A percentile compares a stretch with the other conserved stretches of the same genome.
Evolutionary conservation across 2,888 invertebrate genomes (phyloP).

Genomic region (Cordylochernes scorpioides): DNA sequence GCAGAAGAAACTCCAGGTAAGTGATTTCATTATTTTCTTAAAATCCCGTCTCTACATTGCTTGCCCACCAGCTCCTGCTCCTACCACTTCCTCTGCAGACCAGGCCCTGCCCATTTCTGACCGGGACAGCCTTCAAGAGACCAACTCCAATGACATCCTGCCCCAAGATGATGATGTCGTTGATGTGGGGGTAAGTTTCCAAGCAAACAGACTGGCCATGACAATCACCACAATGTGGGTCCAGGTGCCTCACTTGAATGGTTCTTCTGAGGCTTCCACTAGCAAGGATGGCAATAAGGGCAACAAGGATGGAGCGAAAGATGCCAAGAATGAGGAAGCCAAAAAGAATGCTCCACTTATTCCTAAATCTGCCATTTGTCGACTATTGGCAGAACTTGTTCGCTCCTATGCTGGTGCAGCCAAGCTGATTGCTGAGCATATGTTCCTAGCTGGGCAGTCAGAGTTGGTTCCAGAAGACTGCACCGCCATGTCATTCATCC

Average conservation of each 20-base stretch:
- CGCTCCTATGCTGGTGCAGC: conserved; percentile 49
- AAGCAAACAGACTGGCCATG: background rate
- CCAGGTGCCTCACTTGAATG: too few relatives aligned
- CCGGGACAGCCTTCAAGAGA: conserved; percentile 10
- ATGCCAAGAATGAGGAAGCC: conserved; percentile 20
- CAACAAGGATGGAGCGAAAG: conserved; percentile 10
- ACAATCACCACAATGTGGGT: too few relatives aligned
- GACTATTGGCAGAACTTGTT: conserved; percentile 47
- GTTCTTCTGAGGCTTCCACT: too few relatives aligned
- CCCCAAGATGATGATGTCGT: conserved; percentile 15
- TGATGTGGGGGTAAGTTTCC: background rate
- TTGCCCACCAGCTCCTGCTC: too few relatives aligned
- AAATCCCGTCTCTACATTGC: too few relatives aligned
- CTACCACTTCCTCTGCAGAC: too few relatives aligned
- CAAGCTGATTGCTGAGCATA: conserved; percentile 41
- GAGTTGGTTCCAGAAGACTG: conserved; percentile 36
- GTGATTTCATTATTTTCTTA: background rate
- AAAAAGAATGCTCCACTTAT: conserved; percentile 34
- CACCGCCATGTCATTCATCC: conserved; percentile 41
- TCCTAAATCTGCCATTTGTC: conserved; percentile 42
- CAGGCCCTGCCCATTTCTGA: too few relatives aligned
- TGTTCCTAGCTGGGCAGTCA: conserved; percentile 33
- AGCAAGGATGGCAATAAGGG: conserved; percentile 11
- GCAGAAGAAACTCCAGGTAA: conserved; percentile 7
- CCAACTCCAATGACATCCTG: conserved; percentile 13